These are phyloP conservation scores for Centropus unirufus DNA, from an alignment of 2,113 vertebrate genomes.

Conservation along the genomic window DNA sequence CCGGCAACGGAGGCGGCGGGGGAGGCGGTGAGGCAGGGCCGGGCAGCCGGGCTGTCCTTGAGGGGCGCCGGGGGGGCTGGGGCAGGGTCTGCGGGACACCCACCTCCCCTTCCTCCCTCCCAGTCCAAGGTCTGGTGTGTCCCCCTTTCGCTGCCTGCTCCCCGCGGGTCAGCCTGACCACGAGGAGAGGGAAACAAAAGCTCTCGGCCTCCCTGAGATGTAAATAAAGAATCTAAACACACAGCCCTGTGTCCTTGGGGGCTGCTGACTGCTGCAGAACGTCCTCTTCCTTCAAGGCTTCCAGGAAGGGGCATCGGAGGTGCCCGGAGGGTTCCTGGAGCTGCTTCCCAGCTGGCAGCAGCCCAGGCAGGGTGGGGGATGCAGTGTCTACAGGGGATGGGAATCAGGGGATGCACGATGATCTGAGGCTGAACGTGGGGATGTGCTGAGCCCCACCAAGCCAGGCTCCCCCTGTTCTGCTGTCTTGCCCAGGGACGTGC, in stretches of 20 bases:
- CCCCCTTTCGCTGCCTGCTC: not conserved
- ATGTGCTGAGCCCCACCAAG: not conserved
- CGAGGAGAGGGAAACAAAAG: not conserved
- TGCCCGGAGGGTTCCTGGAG: fast-evolving
- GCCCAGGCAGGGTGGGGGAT: fast-evolving
- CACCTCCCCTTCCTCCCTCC: fast-evolving
- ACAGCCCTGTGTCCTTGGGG: not conserved
- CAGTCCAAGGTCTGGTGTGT: not conserved
- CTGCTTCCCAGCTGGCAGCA: not conserved
- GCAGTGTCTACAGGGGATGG: fast-evolving
- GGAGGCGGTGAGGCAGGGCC: not conserved
- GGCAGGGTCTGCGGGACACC: not conserved
- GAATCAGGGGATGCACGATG: fast-evolving
- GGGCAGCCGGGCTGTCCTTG: not conserved
- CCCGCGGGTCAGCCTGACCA: slow-evolving; percentile 2
- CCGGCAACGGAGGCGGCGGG: not conserved
- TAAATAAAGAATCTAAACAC: fast-evolving
- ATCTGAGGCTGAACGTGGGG: fast-evolving
- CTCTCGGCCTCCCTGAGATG: not conserved
- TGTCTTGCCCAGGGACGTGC: fast-evolving
- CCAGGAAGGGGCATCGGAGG: too few species aligned
- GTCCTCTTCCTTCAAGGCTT: not conserved
- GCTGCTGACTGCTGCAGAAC: not conserved
- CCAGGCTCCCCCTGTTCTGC: fast-evolving
- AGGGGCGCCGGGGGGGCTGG: not conserved